Base-by-base conservation (phyloP, 2,113 vertebrate genomes). In the Clinocottus analis region DNA sequence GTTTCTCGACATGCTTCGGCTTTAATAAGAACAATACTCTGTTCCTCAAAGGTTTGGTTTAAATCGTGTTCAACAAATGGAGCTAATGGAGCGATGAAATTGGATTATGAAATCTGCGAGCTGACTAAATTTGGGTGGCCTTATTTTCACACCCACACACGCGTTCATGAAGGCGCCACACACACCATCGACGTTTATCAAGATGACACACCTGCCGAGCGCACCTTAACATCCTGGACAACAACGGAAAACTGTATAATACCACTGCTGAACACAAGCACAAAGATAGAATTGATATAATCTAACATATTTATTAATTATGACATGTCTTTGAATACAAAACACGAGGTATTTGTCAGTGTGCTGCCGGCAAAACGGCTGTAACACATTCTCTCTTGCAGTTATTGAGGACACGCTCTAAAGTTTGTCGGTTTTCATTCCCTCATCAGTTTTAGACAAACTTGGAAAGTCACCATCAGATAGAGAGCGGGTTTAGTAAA, bases 341-440 rank as follows among this genome's bases (percentile, higher is more conserved):
- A 45, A 17, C 43, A 45, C 43, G 5, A 43, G 41, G 41, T 45
- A 45, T 45, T 45, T 45, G 43, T 45, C 14, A 1, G 16, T 17
- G 43, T 43, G 41, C 14, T 45, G 16, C 43, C 43, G 43, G 41
- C 16, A 3, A 55, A 53, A 53, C 23, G 51, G 51, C 51, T n/a
- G 21, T n/a, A 3, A 8, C 5, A 49, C 47, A 49, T n/a, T 12
- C n/a, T 12, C n/a, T 27, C 25, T 41, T 17, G 7, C 43, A 31
- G 29, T 23, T 35, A 53, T 53, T 35, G 12, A 53, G 47, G 31
- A 53, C 12, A 14, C 9, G 21, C 21, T 53, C 3, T 53, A 5
- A 68, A 25, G 23, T 45, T 13, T 43, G 43, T 75, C 51, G 63
- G 37, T 60, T 29, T 77, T n/a, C 45, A 27, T 69, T 84, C 12